Evolutionary conservation across 2,797 vertebrate species (phyloP), one percentile per base, ranked within the genome.

Genomic region (Phalanger gymnotis): DNA sequence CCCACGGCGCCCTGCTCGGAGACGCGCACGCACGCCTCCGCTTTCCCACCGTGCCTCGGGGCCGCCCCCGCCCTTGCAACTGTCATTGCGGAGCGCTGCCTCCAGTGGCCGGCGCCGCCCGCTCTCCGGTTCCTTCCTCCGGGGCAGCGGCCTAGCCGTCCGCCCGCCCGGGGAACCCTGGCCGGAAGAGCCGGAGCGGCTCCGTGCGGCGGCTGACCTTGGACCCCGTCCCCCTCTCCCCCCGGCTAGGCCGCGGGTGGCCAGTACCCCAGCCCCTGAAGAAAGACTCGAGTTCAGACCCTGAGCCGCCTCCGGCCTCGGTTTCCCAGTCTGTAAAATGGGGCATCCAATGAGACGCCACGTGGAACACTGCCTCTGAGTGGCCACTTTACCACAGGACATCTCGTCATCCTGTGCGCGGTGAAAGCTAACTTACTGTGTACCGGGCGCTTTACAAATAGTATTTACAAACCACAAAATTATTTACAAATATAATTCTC

Each of bases 51-150:
- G 51, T 3, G 2, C 2, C 1, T 90, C 16, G 19, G 0, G 0
- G 34, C 28, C 31, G 2, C 12, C 0, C 4, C 0, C 10, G 25
- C 11, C 0, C 0, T 0, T 5, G 5, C 3, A 19, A 52, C 55
- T 90, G 94, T 73, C 19, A 2, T 61, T 93, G 54, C 13, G 30
- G 0, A 1, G 28, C 28, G 30, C 27, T 28, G 10, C 1, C 30
- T 34, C 27, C 2, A 0, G 0, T 1, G n/a, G 34, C 12, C n/a
- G 0, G 28, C 3, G 19, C 4, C 28, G 90, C 0, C 22, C 9
- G 19, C 16, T 40, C 16, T n/a, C 14, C 12, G 13, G 34, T 34
- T 57, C 54, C 31, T 90, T 12, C 22, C 2, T 51, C 91, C 66
- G 31, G 73, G 40, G 47, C 87, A 12, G 47, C 89, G 89, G 58